Evolutionary conservation across 2,113 vertebrate genomes (phyloP), one percentile per base, ranked within the genome.

Genomic region (Trinectes maculatus): DNA sequence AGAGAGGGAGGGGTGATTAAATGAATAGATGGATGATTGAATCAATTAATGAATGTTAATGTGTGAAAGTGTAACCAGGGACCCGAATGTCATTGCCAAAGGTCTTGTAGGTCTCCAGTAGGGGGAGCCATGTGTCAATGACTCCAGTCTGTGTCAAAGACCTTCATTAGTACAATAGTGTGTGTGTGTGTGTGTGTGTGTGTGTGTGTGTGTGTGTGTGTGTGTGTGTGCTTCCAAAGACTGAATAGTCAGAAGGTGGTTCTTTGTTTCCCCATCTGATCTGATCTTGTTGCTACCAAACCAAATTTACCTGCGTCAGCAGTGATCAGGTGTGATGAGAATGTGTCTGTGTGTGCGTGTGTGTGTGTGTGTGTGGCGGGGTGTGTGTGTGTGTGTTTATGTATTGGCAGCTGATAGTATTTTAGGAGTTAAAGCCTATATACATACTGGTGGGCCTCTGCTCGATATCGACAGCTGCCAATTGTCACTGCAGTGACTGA

Each of bases 241-340:
- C 28, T 86, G 82, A 86, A 85, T 76, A 90, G 74, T 88, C 73
- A 87, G 85, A 87, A 89, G 87, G 89, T 86, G 77, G 56, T 78
- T 86, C 83, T 86, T 91, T 91, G 89, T 91, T 89, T 89, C 82
- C 85, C 60, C 83, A 82, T 86, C 86, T 89, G 81, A 90, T 87
- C 77, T 76, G 71, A 85, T 88, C 82, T 83, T n/a, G 39, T 79
- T 84, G 64, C 61, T 67, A 85, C 81, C 61, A 85, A 77, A 76
- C 70, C 72, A 82, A 71, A 84, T 85, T 74, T 83, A 24, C 81
- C 85, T 73, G 73, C 19, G 77, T 91, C 89, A 91, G 89, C 87
- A 76, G 86, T 89, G 81, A 88, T 85, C 64, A 77, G 68, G 79
- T 78, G 74, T 85, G 89, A 90, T 87, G 81, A 81, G 85, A 62